These are phyloP conservation scores for Drosophila watanabei DNA, from an alignment of 1,140 invertebrate species.

Conservation along the genomic window DNA sequence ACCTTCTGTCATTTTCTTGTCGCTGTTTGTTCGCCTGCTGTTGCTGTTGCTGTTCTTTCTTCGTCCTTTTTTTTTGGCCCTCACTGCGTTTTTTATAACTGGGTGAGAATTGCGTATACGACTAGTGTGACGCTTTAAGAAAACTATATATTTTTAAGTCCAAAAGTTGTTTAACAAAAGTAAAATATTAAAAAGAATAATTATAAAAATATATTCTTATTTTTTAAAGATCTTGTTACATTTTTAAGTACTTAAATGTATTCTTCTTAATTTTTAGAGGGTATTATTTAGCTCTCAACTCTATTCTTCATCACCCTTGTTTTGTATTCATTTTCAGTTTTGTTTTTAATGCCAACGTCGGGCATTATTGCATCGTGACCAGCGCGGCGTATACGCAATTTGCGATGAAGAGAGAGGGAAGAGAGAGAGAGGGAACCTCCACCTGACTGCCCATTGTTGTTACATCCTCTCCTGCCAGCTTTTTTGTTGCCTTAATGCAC, in stretches of 20 bases:
- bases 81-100: conserved; percentile 28
- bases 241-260: neutral
- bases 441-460: conserved; percentile 28
- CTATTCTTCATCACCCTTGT: neutral
- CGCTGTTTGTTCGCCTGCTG: conserved; percentile 42
- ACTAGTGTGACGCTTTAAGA: conserved; percentile 5
- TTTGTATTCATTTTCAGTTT: conserved; percentile 41
- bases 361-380: conserved; percentile 69
- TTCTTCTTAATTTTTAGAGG: neutral
- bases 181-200: neutral
- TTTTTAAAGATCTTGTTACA: neutral
- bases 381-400: conserved; percentile 73
- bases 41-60: conserved; percentile 10
- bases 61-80: conserved; percentile 14
- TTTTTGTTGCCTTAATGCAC: conserved; percentile 52
- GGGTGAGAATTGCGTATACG: conserved; percentile 37
- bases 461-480: conserved; percentile 19
- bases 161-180: neutral
- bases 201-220: too few relatives aligned
- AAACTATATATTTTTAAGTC: neutral
- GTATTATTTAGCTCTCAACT: conserved; percentile 16
- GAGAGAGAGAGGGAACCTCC: neutral
- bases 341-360: conserved; percentile 67
- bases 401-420: conserved; percentile 12
- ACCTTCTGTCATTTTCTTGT: conserved; percentile 77